These are phyloP conservation scores for Festucalex cinctus DNA, from an alignment of 2,113 vertebrate species.

Conservation along the genomic window DNA sequence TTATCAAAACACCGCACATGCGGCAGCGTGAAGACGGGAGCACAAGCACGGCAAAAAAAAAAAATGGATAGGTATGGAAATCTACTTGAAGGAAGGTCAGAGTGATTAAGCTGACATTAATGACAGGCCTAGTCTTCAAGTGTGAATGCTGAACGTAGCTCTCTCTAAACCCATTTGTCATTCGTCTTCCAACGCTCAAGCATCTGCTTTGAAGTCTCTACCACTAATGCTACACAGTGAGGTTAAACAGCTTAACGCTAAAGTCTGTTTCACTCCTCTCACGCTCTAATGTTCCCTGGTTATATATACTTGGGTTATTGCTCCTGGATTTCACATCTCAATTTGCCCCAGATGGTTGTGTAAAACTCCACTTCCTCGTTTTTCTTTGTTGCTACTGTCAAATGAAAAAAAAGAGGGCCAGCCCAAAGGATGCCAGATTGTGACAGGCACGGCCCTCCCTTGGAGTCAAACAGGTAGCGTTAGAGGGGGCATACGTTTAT, in stretches of 20 bases:
- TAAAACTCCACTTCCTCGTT: constrained; percentile 41
- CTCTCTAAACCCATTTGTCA: constrained; percentile 72
- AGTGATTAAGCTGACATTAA: constrained; percentile 78
- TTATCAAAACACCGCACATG: constrained; percentile 47
- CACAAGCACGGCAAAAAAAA: constrained; percentile 45
- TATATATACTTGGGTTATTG: constrained; percentile 40
- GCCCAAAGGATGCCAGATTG: constrained; percentile 36
- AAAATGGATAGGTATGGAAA: constrained; percentile 74
- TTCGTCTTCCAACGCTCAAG: constrained; percentile 62
- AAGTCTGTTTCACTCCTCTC: constrained; percentile 69
- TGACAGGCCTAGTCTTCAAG: constrained; percentile 70
- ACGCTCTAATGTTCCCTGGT: constrained; percentile 63
- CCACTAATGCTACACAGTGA: constrained; percentile 72
- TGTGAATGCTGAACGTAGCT: constrained; percentile 64
- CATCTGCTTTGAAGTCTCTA: constrained; percentile 77
- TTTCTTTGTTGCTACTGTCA: constrained; percentile 58
- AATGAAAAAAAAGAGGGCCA: constrained; percentile 39
- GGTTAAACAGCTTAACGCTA: constrained; percentile 78
- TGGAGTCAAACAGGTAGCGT: constrained; percentile 25
- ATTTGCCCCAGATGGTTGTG: constrained; percentile 60
- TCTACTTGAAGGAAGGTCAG: constrained; percentile 75
- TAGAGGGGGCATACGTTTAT: constrained; percentile 50
- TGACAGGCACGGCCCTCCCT: constrained; percentile 55
- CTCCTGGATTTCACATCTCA: constrained; percentile 72
- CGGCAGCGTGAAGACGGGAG: constrained; percentile 45